Conservation (phyloP, 2,888 invertebrate genomes). For the Drosophila putrida region DNA sequence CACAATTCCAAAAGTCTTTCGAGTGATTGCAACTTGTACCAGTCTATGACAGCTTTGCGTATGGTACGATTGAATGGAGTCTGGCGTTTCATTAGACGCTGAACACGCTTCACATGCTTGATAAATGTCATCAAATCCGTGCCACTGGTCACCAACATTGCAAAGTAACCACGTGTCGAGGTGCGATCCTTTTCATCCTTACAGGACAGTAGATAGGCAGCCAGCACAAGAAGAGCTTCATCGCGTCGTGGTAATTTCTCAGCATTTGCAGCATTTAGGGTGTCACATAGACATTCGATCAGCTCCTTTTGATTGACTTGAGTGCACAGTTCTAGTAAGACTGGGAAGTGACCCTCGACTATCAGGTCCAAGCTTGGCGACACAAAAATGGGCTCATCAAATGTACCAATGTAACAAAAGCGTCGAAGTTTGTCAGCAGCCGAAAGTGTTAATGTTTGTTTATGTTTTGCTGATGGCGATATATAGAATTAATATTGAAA, state of each 20-base stretch:
- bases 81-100: slow-evolving; percentile 58
- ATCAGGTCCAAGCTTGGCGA: slow-evolving; percentile 42
- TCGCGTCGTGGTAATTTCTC: slow-evolving; percentile 74
- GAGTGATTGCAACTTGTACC: slow-evolving; percentile 75
- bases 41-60: slow-evolving; percentile 78
- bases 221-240: slow-evolving; percentile 80
- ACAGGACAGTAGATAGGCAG: slow-evolving; percentile 68
- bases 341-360: slow-evolving; percentile 44
- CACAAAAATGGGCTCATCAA: slow-evolving; percentile 73
- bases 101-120: slow-evolving; percentile 71
- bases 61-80: slow-evolving; percentile 75
- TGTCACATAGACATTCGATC: slow-evolving; percentile 50
- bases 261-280: slow-evolving; percentile 46
- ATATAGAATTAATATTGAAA: not conserved
- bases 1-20: slow-evolving; percentile 73
- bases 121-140: slow-evolving; percentile 80
- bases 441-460: not conserved
- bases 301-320: slow-evolving; percentile 57
- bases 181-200: slow-evolving; percentile 61
- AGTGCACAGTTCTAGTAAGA: slow-evolving; percentile 52
- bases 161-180: slow-evolving; percentile 64
- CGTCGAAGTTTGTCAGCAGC: slow-evolving; percentile 63
- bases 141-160: slow-evolving; percentile 60
- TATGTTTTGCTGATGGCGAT: not conserved
- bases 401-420: slow-evolving; percentile 77